phyloP scores from a whole-genome alignment of 2,797 vertebrate genomes.

The Pipistrellus nathusii region DNA sequence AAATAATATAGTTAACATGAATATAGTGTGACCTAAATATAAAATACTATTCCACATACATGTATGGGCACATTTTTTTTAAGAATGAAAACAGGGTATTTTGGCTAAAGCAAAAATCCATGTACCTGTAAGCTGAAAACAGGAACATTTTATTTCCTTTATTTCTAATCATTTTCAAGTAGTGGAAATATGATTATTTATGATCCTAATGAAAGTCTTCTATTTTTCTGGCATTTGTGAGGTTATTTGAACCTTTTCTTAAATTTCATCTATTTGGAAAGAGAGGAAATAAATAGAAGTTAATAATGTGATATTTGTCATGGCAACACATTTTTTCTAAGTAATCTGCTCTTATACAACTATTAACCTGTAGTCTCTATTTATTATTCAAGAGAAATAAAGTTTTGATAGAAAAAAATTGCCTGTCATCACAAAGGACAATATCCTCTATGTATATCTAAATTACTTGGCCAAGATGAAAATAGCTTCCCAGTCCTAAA shows the following conservation, averaged over 20 bases:
- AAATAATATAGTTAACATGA: neutral
- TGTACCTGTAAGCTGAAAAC: neutral
- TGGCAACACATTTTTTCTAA: slow-evolving; percentile 84
- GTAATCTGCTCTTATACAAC: slow-evolving; percentile 76
- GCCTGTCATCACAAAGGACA: slow-evolving; percentile 84
- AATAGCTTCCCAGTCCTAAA: slow-evolving; percentile 81
- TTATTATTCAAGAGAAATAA: slow-evolving; percentile 87
- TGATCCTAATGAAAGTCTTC: slow-evolving; percentile 38
- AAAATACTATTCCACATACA: neutral
- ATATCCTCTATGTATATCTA: slow-evolving; percentile 78
- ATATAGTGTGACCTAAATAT: neutral
- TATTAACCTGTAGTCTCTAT: slow-evolving; percentile 85
- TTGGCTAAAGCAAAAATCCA: slow-evolving; percentile 3
- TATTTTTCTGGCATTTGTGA: slow-evolving; percentile 35
- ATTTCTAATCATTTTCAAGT: slow-evolving; percentile 70
- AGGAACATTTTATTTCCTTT: slow-evolving; percentile 1
- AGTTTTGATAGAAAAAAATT: slow-evolving; percentile 80
- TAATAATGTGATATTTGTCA: slow-evolving; percentile 86
- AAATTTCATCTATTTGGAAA: slow-evolving; percentile 77
- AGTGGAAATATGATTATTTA: slow-evolving; percentile 62
- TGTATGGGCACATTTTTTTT: neutral
- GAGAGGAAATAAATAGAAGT: slow-evolving; percentile 75
- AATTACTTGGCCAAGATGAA: slow-evolving; percentile 83
- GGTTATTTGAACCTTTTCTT: slow-evolving; percentile 77
- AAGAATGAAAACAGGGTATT: neutral